Percentiles rank a stretch among this genome's conserved stretches.
These are phyloP conservation scores for Eristalis tenax DNA, from an alignment of 2,888 invertebrate species.

Conservation along the genomic window DNA sequence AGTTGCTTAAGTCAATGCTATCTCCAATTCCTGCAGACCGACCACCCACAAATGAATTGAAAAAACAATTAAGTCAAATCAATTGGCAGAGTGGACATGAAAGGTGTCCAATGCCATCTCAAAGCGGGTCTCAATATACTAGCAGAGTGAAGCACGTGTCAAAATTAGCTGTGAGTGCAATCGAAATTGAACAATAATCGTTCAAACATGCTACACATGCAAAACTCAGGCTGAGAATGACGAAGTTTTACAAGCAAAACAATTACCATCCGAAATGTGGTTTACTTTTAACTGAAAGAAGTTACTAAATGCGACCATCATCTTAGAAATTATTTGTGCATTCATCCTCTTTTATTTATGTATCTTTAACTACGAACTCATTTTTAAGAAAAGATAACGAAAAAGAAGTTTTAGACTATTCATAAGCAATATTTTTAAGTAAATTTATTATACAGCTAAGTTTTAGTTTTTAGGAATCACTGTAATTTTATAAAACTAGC, in stretches of 20 bases:
- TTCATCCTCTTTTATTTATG: conserved; percentile 10
- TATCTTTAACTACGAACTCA: conserved; percentile 11
- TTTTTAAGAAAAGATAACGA: conserved; percentile 1
- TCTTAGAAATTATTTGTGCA: neutral
- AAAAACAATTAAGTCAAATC: conserved; percentile 69
- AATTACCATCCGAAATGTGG: neutral
- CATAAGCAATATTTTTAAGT: conserved; percentile 44
- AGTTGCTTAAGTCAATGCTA: conserved; percentile 89
- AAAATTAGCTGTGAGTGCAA: neutral
- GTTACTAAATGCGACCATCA: neutral
- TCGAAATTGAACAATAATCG: neutral
- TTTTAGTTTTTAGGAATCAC: conserved; percentile 30
- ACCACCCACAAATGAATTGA: conserved; percentile 89
- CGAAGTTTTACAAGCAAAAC: neutral
- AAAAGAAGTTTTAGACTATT: conserved; percentile 31
- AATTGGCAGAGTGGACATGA: conserved; percentile 40
- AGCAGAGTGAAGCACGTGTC: neutral
- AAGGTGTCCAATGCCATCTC: neutral
- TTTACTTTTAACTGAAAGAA: neutral
- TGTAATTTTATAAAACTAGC: conserved; percentile 3
- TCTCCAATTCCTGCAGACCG: conserved; percentile 87
- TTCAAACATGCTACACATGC: neutral
- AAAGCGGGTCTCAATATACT: neutral
- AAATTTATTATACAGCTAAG: conserved; percentile 42
- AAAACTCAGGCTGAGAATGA: neutral